These are phyloP conservation scores for Datnioides undecimradiatus DNA, from an alignment of 2,113 vertebrate species.

Conservation along the genomic window DNA sequence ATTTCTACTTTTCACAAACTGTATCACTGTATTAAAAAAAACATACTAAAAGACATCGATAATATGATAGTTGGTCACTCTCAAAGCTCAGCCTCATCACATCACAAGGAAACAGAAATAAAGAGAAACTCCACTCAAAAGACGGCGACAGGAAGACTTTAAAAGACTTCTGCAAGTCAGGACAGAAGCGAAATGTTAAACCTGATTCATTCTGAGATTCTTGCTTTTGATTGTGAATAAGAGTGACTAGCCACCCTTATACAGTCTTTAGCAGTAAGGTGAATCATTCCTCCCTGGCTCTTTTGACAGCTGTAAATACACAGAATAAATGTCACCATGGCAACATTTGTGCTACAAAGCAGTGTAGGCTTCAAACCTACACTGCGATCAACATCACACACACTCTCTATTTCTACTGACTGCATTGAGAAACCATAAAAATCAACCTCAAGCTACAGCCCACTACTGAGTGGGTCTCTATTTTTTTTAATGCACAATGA, in stretches of 20 bases:
- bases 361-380: not conserved
- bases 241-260: not conserved
- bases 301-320: not conserved
- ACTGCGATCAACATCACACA: not conserved
- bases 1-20: too few relatives aligned
- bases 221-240: not conserved
- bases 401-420: not conserved
- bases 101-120: too few relatives aligned
- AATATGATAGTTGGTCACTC: too few relatives aligned
- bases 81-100: too few relatives aligned
- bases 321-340: slow-evolving; percentile 12
- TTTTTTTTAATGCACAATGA: slow-evolving; percentile 4
- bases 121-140: too few relatives aligned
- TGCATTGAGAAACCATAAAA: not conserved
- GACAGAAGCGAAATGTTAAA: too few relatives aligned
- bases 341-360: not conserved
- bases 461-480: not conserved
- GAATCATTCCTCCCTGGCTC: not conserved
- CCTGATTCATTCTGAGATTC: not conserved
- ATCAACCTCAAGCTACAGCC: not conserved
- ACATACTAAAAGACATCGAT: too few relatives aligned
- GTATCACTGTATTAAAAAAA: too few relatives aligned
- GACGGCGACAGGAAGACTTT: not conserved
- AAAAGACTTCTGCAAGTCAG: not conserved
- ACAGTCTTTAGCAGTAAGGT: not conserved